These are phyloP conservation scores for Bedellia somnulentella DNA, from an alignment of 2,888 invertebrate genomes.

Conservation along the genomic window DNA sequence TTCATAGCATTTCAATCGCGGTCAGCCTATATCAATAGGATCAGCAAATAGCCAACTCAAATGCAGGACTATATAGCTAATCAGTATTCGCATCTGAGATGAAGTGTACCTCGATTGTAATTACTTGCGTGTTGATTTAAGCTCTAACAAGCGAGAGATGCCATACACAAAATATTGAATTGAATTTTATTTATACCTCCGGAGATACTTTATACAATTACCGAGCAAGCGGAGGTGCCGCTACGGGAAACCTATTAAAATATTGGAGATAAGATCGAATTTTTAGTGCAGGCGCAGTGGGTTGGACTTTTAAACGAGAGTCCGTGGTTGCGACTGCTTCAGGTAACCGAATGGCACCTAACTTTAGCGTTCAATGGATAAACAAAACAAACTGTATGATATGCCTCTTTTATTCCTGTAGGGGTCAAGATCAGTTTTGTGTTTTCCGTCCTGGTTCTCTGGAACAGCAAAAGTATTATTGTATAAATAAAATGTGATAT, in stretches of 20 bases:
- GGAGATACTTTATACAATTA: conserved; percentile 48
- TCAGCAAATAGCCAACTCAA: too few relatives aligned
- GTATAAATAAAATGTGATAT: too few relatives aligned
- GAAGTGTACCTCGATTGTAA: conserved; percentile 51
- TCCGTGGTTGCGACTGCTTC: conserved; percentile 35
- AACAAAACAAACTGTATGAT: too few relatives aligned
- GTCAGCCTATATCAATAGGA: too few relatives aligned
- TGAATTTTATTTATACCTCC: conserved; percentile 23
- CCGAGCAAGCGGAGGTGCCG: conserved; percentile 39
- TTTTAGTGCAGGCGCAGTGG: conserved; percentile 51
- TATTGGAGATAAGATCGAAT: conserved; percentile 53
- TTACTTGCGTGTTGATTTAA: conserved; percentile 59
- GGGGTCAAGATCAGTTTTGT: too few relatives aligned
- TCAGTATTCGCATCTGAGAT: conserved; percentile 53
- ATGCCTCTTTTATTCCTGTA: too few relatives aligned
- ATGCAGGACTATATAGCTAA: too few relatives aligned
- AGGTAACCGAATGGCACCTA: too few relatives aligned
- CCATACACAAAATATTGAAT: conserved; percentile 36
- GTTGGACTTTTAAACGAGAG: conserved; percentile 42
- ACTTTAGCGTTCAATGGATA: too few relatives aligned
- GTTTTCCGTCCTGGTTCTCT: not conserved
- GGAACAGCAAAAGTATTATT: too few relatives aligned
- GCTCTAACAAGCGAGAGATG: conserved; percentile 38
- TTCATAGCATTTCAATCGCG: too few relatives aligned
- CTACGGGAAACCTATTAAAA: conserved; percentile 57